phyloP scores from a whole-genome alignment of 2,888 invertebrate species.

The Flexamia atlantica region DNA sequence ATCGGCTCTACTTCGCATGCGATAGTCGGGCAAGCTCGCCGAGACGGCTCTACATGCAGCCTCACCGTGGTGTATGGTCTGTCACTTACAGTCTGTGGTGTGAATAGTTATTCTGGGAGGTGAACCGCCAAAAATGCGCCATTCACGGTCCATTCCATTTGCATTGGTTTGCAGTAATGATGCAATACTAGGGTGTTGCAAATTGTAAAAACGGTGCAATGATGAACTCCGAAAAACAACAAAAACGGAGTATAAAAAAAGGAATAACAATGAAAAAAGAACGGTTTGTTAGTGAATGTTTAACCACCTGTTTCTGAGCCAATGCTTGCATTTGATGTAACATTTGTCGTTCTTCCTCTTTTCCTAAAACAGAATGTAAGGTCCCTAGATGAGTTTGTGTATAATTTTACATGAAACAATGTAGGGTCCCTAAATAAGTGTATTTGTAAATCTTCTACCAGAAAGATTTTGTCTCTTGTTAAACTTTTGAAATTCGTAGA shows the following conservation, averaged over 20 bases:
- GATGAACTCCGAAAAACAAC: constrained; percentile 63
- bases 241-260: constrained; percentile 40
- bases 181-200: constrained; percentile 60
- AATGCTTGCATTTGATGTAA: constrained; percentile 98
- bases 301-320: constrained; percentile 96
- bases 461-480: not conserved
- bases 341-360: constrained; percentile 97
- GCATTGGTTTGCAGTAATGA: constrained; percentile 56
- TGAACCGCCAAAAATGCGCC: constrained; percentile 12
- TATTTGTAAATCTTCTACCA: no score
- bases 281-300: constrained; percentile 70
- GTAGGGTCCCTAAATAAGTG: constrained; percentile 65
- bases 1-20: not conserved
- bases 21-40: not conserved
- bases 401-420: constrained; percentile 74
- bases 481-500: no score
- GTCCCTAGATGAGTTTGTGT: constrained; percentile 64
- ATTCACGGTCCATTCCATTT: constrained; percentile 51
- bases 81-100: constrained; percentile 27
- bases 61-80: not conserved
- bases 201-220: constrained; percentile 63
- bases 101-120: constrained; percentile 56
- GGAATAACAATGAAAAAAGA: constrained; percentile 59
- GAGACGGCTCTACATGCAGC: not conserved
- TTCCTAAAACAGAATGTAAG: constrained; percentile 83